Conservation (phyloP, 2,797 vertebrate species). For the Enteromius thamalakanensis region DNA sequence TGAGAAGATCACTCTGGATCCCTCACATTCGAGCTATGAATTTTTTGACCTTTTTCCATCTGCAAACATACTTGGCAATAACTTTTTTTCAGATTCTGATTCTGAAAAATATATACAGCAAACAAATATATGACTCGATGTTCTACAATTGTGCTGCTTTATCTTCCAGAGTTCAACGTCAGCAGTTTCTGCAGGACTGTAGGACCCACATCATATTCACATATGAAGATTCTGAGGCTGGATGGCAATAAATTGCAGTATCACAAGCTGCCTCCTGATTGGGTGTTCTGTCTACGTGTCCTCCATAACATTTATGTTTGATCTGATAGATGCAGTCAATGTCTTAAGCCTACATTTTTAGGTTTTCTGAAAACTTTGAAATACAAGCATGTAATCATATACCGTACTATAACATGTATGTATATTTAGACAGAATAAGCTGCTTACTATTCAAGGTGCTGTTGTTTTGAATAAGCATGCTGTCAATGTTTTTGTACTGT, state of each 20-base stretch:
- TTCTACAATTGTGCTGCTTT: slow-evolving; percentile 28
- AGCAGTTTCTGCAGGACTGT: slow-evolving; percentile 78
- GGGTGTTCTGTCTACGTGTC: slow-evolving; percentile 78
- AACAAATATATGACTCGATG: not conserved
- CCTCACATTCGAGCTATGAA: no score
- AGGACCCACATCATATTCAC: slow-evolving; percentile 75
- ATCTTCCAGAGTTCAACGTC: slow-evolving; percentile 74
- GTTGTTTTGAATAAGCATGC: not conserved
- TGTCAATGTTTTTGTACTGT: not conserved
- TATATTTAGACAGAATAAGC: not conserved
- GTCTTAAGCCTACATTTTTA: not conserved
- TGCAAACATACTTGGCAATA: no score
- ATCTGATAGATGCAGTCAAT: slow-evolving; percentile 34
- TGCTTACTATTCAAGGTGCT: slow-evolving; percentile 3
- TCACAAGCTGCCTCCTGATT: slow-evolving; percentile 76
- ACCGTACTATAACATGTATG: not conserved
- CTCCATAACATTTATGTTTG: slow-evolving; percentile 74
- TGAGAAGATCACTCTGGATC: no score
- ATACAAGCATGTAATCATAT: slow-evolving; percentile 5
- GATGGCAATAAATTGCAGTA: slow-evolving; percentile 77
- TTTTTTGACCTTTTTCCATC: no score
- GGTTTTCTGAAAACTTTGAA: not conserved
- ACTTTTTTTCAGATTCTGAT: no score
- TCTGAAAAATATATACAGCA: no score
- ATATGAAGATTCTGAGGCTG: slow-evolving; percentile 75